phyloP scores from a whole-genome alignment of 2,888 invertebrate species.

The Scaptomyza polygonia region DNA sequence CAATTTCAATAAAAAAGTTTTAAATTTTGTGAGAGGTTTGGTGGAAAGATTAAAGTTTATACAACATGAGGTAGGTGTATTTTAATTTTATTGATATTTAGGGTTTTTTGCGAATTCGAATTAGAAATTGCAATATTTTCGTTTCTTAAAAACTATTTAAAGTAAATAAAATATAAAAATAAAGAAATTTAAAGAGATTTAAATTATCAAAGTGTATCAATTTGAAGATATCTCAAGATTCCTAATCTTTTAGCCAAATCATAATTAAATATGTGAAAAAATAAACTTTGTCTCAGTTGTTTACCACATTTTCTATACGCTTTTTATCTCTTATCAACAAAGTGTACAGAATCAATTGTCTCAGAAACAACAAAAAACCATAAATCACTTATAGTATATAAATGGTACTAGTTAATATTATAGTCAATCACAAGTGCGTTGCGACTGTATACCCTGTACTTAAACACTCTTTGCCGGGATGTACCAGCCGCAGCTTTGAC shows the following conservation, averaged over 20 bases:
- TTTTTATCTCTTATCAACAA: constrained; percentile 5
- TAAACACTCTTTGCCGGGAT: too few species aligned
- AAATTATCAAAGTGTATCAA: background rate
- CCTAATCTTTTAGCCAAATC: background rate
- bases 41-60: background rate
- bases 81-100: background rate
- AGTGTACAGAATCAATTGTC: constrained; percentile 1
- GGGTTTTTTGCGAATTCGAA: too few species aligned
- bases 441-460: constrained; percentile 18
- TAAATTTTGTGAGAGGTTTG: constrained; percentile 5
- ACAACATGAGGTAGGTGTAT: constrained; percentile 55
- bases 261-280: background rate
- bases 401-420: background rate
- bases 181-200: too few species aligned
- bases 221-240: background rate
- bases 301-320: constrained; percentile 1
- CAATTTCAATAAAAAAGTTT: constrained; percentile 14
- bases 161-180: too few species aligned
- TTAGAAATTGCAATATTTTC: background rate
- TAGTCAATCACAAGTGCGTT: constrained; percentile 21
- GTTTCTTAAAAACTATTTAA: background rate
- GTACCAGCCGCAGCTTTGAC: too few species aligned
- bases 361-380: constrained; percentile 11
- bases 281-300: too few species aligned
- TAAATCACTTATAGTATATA: constrained; percentile 8